Conservation (phyloP, 2,888 invertebrate species). For the Oxyteleia sp. region DNA sequence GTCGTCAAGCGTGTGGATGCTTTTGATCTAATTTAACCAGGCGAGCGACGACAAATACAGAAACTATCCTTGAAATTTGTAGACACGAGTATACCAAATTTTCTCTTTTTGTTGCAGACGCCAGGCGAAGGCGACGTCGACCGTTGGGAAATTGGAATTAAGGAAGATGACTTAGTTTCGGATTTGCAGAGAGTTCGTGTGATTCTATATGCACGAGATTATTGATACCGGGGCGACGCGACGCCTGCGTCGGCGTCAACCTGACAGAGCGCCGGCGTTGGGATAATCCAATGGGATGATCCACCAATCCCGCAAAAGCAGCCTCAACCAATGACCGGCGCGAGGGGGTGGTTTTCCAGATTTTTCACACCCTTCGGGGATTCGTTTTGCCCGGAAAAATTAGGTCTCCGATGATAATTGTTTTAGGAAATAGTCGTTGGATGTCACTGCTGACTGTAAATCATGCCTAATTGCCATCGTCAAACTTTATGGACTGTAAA, state of each 20-base stretch:
- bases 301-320: conserved; percentile 77
- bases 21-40: conserved; percentile 53
- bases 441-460: too few species aligned
- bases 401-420: too few species aligned
- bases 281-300: conserved; percentile 88
- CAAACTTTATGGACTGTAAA: too few species aligned
- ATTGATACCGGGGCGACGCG: conserved; percentile 35
- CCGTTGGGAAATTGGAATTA: too few species aligned
- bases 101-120: too few species aligned
- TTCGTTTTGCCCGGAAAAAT: too few species aligned
- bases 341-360: conserved; percentile 53
- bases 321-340: conserved; percentile 62
- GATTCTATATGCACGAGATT: conserved; percentile 21
- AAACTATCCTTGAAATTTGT: conserved; percentile 23
- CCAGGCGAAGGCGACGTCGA: too few species aligned
- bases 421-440: too few species aligned
- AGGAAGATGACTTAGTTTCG: too few species aligned
- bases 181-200: neutral
- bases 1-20: conserved; percentile 36
- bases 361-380: conserved; percentile 61
- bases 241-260: conserved; percentile 67
- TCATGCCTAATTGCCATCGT: too few species aligned
- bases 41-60: conserved; percentile 14
- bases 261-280: conserved; percentile 76
- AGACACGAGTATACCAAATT: too few species aligned